Evolutionary conservation across 2,888 invertebrate genomes (phyloP).

Genomic region (Eupithecia pulchellata): DNA sequence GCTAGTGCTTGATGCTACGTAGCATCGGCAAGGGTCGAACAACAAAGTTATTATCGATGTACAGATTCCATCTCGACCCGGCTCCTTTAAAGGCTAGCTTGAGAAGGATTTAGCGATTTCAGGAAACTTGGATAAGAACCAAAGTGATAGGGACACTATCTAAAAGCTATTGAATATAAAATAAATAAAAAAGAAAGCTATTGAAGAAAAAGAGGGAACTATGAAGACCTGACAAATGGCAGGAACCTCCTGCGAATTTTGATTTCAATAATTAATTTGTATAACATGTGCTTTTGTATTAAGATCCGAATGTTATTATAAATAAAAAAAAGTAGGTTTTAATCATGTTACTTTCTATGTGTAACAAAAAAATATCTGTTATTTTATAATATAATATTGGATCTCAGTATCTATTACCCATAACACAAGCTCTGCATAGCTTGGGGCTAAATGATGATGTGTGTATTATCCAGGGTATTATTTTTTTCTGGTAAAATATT

Average conservation of each 20-base stretch:
- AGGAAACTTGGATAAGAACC: slow-evolving; percentile 2
- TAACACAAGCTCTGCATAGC: too few species aligned
- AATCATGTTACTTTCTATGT: too few species aligned
- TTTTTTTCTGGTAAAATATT: too few species aligned
- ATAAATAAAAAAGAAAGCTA: neutral
- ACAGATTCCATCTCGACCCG: slow-evolving; percentile 11
- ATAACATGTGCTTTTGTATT: too few species aligned
- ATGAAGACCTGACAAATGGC: neutral
- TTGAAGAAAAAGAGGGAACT: neutral
- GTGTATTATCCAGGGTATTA: too few species aligned
- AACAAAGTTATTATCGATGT: slow-evolving; percentile 15
- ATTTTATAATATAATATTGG: too few species aligned
- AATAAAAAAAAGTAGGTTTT: too few species aligned
- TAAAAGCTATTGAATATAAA: slow-evolving; percentile 4
- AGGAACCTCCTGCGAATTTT: neutral
- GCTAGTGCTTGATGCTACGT: neutral
- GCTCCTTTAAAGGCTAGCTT: slow-evolving; percentile 9
- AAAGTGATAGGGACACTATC: neutral
- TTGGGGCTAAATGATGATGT: too few species aligned
- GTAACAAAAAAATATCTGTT: too few species aligned
- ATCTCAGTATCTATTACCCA: too few species aligned
- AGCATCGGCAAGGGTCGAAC: slow-evolving; percentile 14
- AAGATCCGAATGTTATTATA: too few species aligned
- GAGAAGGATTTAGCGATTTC: slow-evolving; percentile 1
- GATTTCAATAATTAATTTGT: too few species aligned